These are phyloP conservation scores for Bombus soroeensis DNA, from an alignment of 1,140 invertebrate species.

Conservation along the genomic window DNA sequence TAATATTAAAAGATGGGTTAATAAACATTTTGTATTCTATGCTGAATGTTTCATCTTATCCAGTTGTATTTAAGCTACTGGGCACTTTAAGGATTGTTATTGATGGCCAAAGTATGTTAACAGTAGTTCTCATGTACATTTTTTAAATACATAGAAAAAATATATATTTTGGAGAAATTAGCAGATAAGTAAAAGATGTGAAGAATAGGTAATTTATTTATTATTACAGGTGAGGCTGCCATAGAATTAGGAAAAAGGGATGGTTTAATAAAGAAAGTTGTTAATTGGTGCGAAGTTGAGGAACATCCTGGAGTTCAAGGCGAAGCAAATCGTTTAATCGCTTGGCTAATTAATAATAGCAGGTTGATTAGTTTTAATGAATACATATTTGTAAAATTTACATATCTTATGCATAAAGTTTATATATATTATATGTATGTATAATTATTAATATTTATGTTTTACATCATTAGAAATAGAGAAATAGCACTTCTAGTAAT, in stretches of 20 bases:
- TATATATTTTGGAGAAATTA: constrained; percentile 20
- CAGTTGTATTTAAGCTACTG: constrained; percentile 93
- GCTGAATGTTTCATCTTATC: constrained; percentile 88
- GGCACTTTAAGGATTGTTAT: constrained; percentile 93
- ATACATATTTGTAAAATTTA: constrained; percentile 14
- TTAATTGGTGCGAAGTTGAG: constrained; percentile 91
- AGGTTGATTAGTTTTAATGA: constrained; percentile 79
- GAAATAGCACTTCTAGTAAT: constrained; percentile 86
- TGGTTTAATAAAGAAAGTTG: constrained; percentile 85
- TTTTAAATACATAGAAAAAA: neutral
- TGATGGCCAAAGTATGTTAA: constrained; percentile 87
- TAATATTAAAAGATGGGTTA: constrained; percentile 88
- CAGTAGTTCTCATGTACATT: constrained; percentile 22
- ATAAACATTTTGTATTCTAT: constrained; percentile 89
- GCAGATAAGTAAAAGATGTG: neutral
- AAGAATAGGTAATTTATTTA: neutral
- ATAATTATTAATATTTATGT: constrained; percentile 37
- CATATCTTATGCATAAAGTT: no score
- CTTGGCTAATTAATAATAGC: constrained; percentile 91
- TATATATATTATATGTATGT: neutral
- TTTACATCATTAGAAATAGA: constrained; percentile 79
- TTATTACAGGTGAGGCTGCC: constrained; percentile 85
- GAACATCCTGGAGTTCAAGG: constrained; percentile 93
- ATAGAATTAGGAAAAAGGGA: constrained; percentile 84
- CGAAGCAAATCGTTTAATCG: constrained; percentile 91